Conservation (phyloP, 2,888 invertebrate genomes). For the Sarcophaga caerulescens region DNA sequence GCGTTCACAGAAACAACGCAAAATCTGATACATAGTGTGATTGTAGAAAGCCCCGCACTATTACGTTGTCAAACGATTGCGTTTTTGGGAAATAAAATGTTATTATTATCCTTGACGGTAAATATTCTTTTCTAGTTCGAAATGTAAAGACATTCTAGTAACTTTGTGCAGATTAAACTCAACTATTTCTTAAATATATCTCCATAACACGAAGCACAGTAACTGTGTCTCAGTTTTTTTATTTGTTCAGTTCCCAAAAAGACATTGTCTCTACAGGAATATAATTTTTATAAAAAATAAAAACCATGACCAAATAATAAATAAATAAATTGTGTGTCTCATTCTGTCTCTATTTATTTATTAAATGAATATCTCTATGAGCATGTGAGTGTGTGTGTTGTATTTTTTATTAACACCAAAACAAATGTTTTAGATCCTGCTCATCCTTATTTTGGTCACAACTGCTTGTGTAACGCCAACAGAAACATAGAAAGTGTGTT, state of each 20-base stretch:
- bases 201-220: no score
- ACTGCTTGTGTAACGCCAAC: constrained; percentile 24
- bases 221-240: neutral
- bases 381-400: neutral
- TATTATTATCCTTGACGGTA: neutral
- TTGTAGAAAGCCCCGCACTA: neutral
- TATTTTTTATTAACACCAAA: constrained; percentile 39
- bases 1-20: no score
- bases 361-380: constrained; percentile 1
- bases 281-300: neutral
- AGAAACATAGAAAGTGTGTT: neutral
- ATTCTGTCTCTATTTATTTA: neutral
- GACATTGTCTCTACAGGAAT: neutral
- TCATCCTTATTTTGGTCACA: neutral
- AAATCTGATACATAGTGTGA: neutral
- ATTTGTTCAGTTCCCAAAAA: neutral
- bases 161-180: no score
- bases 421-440: constrained; percentile 21
- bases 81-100: no score
- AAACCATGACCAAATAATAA: constrained; percentile 15
- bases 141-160: no score
- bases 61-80: neutral
- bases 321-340: neutral
- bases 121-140: no score
- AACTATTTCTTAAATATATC: no score